Conservation (phyloP, 35 echinoderm and acorn worm genomes). For the Strongylocentrotus purpuratus region DNA sequence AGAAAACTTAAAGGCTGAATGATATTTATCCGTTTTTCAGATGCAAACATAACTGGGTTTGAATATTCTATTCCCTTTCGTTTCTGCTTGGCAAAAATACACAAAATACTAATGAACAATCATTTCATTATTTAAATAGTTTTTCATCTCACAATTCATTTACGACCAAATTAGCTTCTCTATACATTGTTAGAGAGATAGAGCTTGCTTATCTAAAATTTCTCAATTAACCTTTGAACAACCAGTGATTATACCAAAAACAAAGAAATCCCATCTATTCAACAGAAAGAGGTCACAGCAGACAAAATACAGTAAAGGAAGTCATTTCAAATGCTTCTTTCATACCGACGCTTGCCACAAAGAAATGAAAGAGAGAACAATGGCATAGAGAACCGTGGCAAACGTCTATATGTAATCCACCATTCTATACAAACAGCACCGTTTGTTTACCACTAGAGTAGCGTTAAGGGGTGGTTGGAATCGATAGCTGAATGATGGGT, state of each 20-base stretch:
- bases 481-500: not conserved
- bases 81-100: too few relatives aligned
- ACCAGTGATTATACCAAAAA: not conserved
- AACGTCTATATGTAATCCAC: not conserved
- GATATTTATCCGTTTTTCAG: too few relatives aligned
- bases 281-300: not conserved
- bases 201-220: not conserved
- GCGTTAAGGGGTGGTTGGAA: slow-evolving; percentile 1
- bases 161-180: too few relatives aligned
- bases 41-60: too few relatives aligned
- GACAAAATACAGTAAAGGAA: not conserved
- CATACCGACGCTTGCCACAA: slow-evolving; percentile 1
- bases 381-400: not conserved
- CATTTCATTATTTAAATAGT: too few relatives aligned
- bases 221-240: not conserved
- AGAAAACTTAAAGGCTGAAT: too few relatives aligned
- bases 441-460: slow-evolving; percentile 38
- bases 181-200: too few relatives aligned
- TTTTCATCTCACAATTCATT: too few relatives aligned
- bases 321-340: not conserved
- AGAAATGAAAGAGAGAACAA: not conserved
- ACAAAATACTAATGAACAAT: too few relatives aligned
- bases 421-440: slow-evolving; percentile 37
- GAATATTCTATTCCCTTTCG: too few relatives aligned
- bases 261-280: not conserved